Percentiles rank a stretch among this genome's conserved stretches.
Conservation (phyloP, 2,797 vertebrate genomes). For the Acanthopagrus latus region DNA sequence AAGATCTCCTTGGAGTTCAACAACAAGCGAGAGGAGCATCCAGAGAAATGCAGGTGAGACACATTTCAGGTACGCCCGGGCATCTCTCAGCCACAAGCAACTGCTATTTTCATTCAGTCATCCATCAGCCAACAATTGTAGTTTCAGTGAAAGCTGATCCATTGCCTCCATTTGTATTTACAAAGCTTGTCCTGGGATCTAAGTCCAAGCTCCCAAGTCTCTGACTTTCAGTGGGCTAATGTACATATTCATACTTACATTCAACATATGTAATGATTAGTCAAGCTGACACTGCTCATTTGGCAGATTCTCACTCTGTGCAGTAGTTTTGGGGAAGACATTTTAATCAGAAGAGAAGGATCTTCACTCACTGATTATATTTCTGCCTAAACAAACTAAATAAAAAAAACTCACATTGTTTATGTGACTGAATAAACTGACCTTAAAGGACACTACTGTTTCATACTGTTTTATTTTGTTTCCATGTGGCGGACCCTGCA, state of each 20-base stretch:
- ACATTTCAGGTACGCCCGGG: neutral
- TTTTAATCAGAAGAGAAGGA: too few relatives aligned
- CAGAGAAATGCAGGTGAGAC: constrained; percentile 97
- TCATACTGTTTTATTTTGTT: too few relatives aligned
- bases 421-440: too few relatives aligned
- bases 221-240: neutral
- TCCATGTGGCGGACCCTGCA: too few relatives aligned
- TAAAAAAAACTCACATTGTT: too few relatives aligned
- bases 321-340: too few relatives aligned
- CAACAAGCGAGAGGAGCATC: constrained; percentile 98
- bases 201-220: neutral
- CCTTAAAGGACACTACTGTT: too few relatives aligned
- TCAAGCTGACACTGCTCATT: neutral
- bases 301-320: neutral
- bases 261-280: neutral
- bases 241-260: neutral
- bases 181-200: neutral
- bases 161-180: neutral
- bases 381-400: too few relatives aligned
- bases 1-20: constrained; percentile 99
- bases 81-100: neutral
- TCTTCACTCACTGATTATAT: too few relatives aligned
- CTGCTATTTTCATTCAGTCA: too few relatives aligned
- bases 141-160: neutral
- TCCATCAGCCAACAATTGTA: neutral